Base-by-base conservation (phyloP, 1,140 invertebrate species). In the Drosophila arawakana region DNA sequence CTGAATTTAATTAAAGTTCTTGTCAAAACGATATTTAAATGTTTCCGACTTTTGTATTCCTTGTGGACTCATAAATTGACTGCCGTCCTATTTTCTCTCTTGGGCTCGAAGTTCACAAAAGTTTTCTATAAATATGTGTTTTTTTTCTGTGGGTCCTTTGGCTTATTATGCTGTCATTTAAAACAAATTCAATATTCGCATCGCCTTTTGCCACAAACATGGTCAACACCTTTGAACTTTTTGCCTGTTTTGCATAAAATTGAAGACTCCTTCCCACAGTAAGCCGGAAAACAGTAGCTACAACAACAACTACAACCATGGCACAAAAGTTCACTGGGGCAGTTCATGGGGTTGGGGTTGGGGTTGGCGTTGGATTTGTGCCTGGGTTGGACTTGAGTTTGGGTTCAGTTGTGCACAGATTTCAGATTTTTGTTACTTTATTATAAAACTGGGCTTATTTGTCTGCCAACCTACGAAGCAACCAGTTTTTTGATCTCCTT, bases 221-320 rank as follows among this genome's bases (percentile, higher is more conserved):
- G 83, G 83, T 86, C 83, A 80, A 82, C 84, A 88, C 83, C 83
- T 80, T 70, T 86, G 83, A 86, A 86, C 83, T 86, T 86, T 88
- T 52, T 62, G 73, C 57, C 77, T 59, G 54, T 76, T 83, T 81
- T 73, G 76, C 76, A 83, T 83, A 61, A 83, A 79, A 79, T 76
- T 70, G 73, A 73, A 73, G 60, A 55, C n/a, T 60, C 66, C 44
- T 30, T 49, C 13, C 25, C 41, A 39, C 37, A 9, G 43, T 67
- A 52, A 60, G 30, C 52, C 47, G 7, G 46, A 41, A 41, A 10
- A 57, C 61, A 66, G 57, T 30, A 76, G 39, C 52, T 37, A 67
- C 11, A 62, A 41, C 44, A 70, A 73, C 67, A 61, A 46, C 21
- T 62, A 68, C 11, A 54, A 35, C 75, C 79, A 30, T 68, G 61